Evolutionary conservation across 2,888 invertebrate genomes (phyloP), one percentile per base, ranked within the genome.

Genomic region (Lycocerus yunnanus): DNA sequence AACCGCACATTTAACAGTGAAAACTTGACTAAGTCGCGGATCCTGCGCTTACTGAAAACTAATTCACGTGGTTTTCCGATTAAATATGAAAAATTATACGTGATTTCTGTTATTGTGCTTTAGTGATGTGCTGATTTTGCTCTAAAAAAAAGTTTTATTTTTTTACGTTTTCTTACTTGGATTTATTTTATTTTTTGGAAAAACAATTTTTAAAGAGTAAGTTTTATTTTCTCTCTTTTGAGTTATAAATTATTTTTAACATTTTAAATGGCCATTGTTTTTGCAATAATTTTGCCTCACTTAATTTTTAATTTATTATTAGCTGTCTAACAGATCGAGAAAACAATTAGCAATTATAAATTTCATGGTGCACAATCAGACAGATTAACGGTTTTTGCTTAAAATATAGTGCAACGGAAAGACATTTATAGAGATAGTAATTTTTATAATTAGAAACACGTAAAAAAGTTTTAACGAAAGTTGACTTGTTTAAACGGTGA

Each of bases 91-190:
- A 63, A 63, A 20, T 20, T 63, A 63, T 63, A 63, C 2, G 61
- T 63, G 61, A 63, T 63, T 63, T 63, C 13, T 63, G 61, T 63
- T 18, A 20, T 10, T 18, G 61, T 63, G 61, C 8, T 20, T 63
- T 6, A 18, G 61, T 63, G 61, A 61, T 61, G 61, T 61, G 61
- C 14, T 61, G 11, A 15, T 59, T 59, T 59, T 59, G 8, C 1
- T 61, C 15, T 63, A n/a, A 3, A n/a, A 43, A 43, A 43, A 43
- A n/a, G n/a, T 43, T 43, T 43, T 9, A 21, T 24, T 27, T 69
- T 63, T 63, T 27, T 69, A 21, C 58, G 58, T 68, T 68, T 67
- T 68, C 14, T 18, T 58, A 58, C 59, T 59, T 58, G 58, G 14
- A 61, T 15, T 68, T 68, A 58, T 68, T 43, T 67, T 9, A 5